Base-by-base conservation (phyloP, 2,113 vertebrate species). In the Donacobius atricapilla region DNA sequence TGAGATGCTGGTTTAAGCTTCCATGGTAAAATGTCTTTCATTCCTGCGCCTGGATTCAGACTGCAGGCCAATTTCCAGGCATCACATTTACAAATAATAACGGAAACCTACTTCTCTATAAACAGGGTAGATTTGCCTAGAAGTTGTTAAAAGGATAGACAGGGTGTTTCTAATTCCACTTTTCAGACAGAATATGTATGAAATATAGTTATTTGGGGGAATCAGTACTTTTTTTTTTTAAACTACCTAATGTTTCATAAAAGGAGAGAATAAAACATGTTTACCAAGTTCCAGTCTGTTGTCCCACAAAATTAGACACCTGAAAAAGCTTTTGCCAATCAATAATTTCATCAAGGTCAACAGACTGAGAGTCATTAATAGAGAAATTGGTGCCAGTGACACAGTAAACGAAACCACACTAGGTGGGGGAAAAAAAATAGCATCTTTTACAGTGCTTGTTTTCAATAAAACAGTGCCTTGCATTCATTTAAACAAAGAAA, bases 391-490 rank as follows among this genome's bases (percentile, higher is more conserved):
- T 85, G 28, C 19, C 30, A 56, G 14, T 35, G 13, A 11, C 53
- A 30, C 7, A 50, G 15, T 33, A 92, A 90, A 88, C 28, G 4
- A 80, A 81, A 44, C 4, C 8, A 40, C 48, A 53, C 0, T 51
- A 25, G 4, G 3, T 11, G 12, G 4, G 13, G 13, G 1, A 1
- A 18, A 28, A 27, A 31, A 45, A 65, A 13, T 3, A 3, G 0
- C 48, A 15, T 30, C 2, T 63, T 64, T 63, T 54, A 22, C 3
- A 63, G 19, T n/a, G 6, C 18, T 17, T 81, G 11, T 57, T 30
- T 64, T 87, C 23, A 78, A 78, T 42, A 37, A 25, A 39, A 37
- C 39, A 50, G 8, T 31, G 12, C 2, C 53, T 53, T 73, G 22
- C 24, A 28, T 57, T 65, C 8, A 54, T 51, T 71, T 64, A 80